A percentile compares a stretch with the other conserved stretches of the same genome.
Conservation (phyloP, 1,140 invertebrate genomes). For the Nylanderia fulva region DNA sequence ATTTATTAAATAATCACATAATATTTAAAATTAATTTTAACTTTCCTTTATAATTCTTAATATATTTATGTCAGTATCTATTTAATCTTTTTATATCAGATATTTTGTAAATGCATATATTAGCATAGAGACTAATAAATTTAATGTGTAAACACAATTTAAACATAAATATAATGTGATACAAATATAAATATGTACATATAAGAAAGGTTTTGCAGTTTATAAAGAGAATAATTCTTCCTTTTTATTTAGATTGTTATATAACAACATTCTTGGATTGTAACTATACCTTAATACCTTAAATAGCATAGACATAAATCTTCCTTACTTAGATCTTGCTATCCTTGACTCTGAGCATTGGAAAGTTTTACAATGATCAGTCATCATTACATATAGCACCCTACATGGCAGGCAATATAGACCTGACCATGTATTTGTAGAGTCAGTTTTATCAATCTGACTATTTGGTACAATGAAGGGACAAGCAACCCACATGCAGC, state of each 20-base stretch:
- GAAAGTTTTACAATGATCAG: constrained; percentile 21
- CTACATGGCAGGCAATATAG: constrained; percentile 58
- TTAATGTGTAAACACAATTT: constrained; percentile 2
- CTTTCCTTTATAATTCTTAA: too few relatives aligned
- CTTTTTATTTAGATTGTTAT: constrained; percentile 20
- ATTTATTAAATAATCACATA: neutral
- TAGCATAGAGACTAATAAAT: neutral
- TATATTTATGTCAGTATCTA: neutral
- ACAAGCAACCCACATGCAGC: constrained; percentile 50
- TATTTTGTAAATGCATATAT: neutral
- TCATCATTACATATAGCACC: constrained; percentile 30
- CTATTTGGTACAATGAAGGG: constrained; percentile 27
- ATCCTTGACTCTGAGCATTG: constrained; percentile 61
- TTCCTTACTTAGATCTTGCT: constrained; percentile 58
- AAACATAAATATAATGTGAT: neutral
- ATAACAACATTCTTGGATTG: neutral
- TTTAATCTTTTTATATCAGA: neutral
- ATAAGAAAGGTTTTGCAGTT: constrained; percentile 3
- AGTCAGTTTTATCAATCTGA: constrained; percentile 50
- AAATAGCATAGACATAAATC: constrained; percentile 51
- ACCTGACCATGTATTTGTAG: constrained; percentile 44
- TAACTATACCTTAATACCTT: constrained; percentile 7
- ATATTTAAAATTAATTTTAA: neutral
- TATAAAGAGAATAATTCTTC: constrained; percentile 1
- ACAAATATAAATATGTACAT: neutral